Conservation (phyloP, 2,797 vertebrate genomes). For the Kryptopterus vitreolus region DNA sequence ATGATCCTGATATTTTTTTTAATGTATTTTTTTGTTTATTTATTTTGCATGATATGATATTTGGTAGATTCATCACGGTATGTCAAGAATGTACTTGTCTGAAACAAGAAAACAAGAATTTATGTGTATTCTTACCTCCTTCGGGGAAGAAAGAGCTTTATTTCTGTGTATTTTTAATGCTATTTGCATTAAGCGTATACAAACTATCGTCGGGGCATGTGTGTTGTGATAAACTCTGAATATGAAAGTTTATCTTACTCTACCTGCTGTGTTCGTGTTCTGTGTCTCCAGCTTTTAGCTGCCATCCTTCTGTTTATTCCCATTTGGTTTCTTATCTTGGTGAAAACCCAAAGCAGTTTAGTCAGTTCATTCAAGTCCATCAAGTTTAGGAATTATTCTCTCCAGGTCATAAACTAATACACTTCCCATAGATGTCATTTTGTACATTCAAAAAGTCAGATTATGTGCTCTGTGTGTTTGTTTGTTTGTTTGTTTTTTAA, state of each 20-base stretch:
- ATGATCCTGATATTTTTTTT: neutral
- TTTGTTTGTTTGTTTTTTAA: neutral
- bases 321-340: constrained; percentile 3
- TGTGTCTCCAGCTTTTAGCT: constrained; percentile 1
- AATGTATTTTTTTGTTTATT: no score
- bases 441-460: neutral
- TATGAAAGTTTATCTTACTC: neutral
- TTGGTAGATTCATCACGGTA: neutral
- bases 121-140: neutral
- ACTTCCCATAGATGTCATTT: neutral
- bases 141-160: neutral
- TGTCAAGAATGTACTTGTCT: neutral
- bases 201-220: neutral
- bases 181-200: neutral
- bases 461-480: neutral
- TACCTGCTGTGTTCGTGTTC: constrained; percentile 5
- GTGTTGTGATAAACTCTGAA: no score
- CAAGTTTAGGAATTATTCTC: neutral
- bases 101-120: no score
- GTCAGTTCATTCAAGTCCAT: neutral
- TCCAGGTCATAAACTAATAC: neutral
- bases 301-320: neutral
- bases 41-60: no score
- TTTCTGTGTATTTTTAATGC: neutral
- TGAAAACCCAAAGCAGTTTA: neutral